These are phyloP conservation scores for Podargus strigoides DNA, from an alignment of 2,797 vertebrate species.

Conservation along the genomic window DNA sequence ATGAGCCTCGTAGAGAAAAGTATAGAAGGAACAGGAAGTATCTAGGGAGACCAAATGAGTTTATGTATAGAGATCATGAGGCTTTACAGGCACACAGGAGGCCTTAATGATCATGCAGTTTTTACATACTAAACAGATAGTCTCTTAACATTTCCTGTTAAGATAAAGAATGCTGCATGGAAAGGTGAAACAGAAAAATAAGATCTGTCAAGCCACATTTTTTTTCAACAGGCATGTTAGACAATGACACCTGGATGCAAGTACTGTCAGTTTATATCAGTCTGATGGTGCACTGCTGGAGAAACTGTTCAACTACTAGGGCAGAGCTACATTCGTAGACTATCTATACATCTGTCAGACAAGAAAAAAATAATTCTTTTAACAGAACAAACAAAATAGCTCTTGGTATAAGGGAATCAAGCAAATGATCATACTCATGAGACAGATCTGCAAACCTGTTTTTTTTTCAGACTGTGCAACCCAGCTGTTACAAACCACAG, in stretches of 20 bases:
- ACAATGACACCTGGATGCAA: not conserved
- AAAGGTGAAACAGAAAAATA: constrained; percentile 10
- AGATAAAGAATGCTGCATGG: not conserved
- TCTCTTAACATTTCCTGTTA: not conserved
- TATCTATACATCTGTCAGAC: not conserved
- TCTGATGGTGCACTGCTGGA: not conserved
- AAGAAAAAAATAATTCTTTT: not conserved
- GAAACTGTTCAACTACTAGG: not conserved
- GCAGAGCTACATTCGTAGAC: not conserved
- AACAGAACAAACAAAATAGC: not conserved
- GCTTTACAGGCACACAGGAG: not conserved
- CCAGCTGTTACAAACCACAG: not conserved
- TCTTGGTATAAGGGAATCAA: not conserved
- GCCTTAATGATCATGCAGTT: not conserved
- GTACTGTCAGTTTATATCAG: constrained; percentile 27
- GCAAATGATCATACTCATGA: fast-evolving
- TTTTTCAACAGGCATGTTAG: not conserved
- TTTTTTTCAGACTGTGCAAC: not conserved
- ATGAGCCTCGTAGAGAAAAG: not conserved
- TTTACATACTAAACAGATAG: not conserved
- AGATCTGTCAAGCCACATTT: not conserved
- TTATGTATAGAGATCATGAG: not conserved
- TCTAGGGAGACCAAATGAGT: not conserved
- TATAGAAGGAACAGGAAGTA: not conserved
- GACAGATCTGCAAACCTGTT: not conserved